Evolutionary conservation across 2,113 vertebrate genomes (phyloP).

Genomic region (Lophura nycthemera): DNA sequence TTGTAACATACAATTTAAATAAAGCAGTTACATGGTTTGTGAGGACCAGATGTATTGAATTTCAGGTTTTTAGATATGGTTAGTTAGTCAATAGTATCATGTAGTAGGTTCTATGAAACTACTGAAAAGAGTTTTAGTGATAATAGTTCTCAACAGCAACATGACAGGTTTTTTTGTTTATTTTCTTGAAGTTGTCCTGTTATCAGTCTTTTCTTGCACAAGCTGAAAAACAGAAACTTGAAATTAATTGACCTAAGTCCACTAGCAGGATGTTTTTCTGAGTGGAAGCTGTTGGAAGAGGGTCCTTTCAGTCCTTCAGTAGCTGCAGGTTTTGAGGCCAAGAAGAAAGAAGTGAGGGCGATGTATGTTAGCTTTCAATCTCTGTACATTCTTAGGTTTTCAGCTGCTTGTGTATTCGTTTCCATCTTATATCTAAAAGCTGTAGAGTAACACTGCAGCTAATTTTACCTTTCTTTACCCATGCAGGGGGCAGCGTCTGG

Average conservation of each 20-base stretch:
- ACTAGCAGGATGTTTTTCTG: not conserved
- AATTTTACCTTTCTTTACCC: not conserved
- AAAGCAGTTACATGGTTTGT: not conserved
- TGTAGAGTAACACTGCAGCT: not conserved
- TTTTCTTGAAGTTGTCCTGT: not conserved
- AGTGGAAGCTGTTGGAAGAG: not conserved
- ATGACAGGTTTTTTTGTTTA: not conserved
- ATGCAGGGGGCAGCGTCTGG: constrained; percentile 90
- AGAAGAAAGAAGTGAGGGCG: not conserved
- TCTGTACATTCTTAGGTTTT: not conserved
- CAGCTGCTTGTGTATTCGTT: not conserved
- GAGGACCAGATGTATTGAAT: not conserved
- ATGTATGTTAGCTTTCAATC: not conserved
- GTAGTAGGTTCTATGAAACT: not conserved
- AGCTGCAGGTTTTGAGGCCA: not conserved
- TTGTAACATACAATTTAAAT: not conserved
- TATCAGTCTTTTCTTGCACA: not conserved
- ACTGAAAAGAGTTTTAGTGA: not conserved
- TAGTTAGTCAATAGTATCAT: not conserved
- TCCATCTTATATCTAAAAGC: not conserved
- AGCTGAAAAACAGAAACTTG: not conserved
- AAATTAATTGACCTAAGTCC: not conserved
- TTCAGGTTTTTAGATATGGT: not conserved
- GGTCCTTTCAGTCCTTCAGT: not conserved
- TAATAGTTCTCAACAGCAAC: not conserved